Base-by-base conservation (phyloP, 2,797 vertebrate genomes). In the Oreochromis grahami region DNA sequence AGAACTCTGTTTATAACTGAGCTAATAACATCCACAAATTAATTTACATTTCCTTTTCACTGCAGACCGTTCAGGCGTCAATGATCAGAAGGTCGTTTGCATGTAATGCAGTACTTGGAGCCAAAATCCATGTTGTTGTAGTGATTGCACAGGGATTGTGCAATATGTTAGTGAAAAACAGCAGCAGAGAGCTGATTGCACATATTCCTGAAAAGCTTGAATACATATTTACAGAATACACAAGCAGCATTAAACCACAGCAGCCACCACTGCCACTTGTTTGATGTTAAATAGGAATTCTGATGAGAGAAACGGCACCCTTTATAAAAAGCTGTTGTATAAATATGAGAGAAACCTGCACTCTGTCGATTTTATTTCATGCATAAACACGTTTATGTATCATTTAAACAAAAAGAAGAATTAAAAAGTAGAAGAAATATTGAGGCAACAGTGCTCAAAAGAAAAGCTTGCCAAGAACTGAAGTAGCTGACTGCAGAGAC, bases 211-310 rank as follows among this genome's bases (percentile, higher is more conserved):
- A 91, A 94, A 94, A 94, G 91, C 89, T 88, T 76, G 76, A 90
- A 89, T 60, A 77, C 79, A 79, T 96, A 92, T 96, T 96, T 94
- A 96, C 94, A 96, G 90, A 86, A 90, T 55, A 95, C 72, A 92
- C 84, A 84, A 6, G 26, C 58, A 43, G 72, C 80, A 14, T 88
- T 72, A 86, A 87, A 93, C 89, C 88, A 88, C 91, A 94, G 90
- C 93, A 95, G 85, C 88, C 80, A 53, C 90, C 70, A 84, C 88
- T 76, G 89, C 65, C 63, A 70, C 80, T 79, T 96, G 96, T 96
- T 97, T 97, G 96, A 93, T 86, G 93, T 87, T 93, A 96, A 96
- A 97, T 95, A 96, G 19, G 45, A 83, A 87, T 91, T 92, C 91
- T 92, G 88, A 94, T 92, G 83, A 93, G 94, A 93, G 87, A 94